Conservation (phyloP, 2,888 invertebrate genomes). For the Mimas tiliae region DNA sequence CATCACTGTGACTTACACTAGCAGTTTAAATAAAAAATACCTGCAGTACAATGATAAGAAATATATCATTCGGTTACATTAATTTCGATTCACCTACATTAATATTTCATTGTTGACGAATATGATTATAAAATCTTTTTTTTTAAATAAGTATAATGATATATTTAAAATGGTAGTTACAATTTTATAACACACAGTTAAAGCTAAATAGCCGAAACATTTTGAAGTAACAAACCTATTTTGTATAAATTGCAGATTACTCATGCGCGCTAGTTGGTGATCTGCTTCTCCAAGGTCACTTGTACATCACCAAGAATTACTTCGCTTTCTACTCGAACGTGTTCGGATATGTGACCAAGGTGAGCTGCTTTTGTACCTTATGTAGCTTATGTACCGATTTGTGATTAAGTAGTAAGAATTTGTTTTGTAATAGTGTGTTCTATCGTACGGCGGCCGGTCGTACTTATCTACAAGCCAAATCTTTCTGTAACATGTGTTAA, state of each 20-base stretch:
- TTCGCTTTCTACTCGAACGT: constrained; percentile 98
- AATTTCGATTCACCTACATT: too few relatives aligned
- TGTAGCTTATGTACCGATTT: background rate
- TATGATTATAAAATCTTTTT: too few relatives aligned
- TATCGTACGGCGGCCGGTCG: background rate
- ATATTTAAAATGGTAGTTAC: background rate
- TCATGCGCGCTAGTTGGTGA: constrained; percentile 97
- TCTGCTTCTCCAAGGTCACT: constrained; percentile 95
- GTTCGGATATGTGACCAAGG: constrained; percentile 97
- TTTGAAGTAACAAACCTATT: background rate
- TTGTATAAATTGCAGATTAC: constrained; percentile 87
- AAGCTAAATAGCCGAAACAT: background rate
- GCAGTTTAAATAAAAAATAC: too few relatives aligned
- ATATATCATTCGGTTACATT: too few relatives aligned
- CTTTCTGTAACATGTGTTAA: too few relatives aligned
- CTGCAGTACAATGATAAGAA: too few relatives aligned
- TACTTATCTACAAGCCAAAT: too few relatives aligned
- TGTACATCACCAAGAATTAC: constrained; percentile 97
- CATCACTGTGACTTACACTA: too few relatives aligned
- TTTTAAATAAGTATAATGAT: too few relatives aligned
- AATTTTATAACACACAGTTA: background rate
- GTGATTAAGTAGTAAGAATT: background rate
- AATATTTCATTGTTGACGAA: too few relatives aligned
- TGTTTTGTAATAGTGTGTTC: background rate
- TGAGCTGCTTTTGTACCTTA: constrained; percentile 64